Conservation (phyloP, 2,113 vertebrate species). For the Salvator merianae region DNA sequence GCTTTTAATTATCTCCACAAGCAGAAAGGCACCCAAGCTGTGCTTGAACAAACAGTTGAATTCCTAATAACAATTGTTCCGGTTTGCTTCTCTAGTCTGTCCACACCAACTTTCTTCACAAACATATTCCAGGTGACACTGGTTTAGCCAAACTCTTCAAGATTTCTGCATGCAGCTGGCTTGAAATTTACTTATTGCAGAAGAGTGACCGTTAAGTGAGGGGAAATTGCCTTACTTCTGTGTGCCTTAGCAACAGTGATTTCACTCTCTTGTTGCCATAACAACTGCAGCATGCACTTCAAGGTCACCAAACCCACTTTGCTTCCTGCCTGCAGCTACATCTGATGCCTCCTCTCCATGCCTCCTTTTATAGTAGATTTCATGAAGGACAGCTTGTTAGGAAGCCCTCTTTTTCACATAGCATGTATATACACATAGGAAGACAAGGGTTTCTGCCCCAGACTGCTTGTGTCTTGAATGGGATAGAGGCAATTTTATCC, state of each 20-base stretch:
- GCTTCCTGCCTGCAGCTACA: constrained; percentile 66
- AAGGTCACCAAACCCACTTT: constrained; percentile 83
- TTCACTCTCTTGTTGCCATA: constrained; percentile 84
- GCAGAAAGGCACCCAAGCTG: background rate
- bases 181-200: constrained; percentile 64
- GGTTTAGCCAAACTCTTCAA: constrained; percentile 10
- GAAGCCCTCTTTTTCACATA: constrained; percentile 56
- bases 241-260: constrained; percentile 77
- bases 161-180: constrained; percentile 44
- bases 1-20: background rate
- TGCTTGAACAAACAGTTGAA: fast-evolving
- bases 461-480: background rate
- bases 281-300: constrained; percentile 78
- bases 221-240: constrained; percentile 71
- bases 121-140: background rate
- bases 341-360: constrained; percentile 60
- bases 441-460: constrained; percentile 36
- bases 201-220: constrained; percentile 72
- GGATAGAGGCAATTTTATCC: background rate
- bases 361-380: constrained; percentile 75
- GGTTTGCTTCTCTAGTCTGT: background rate
- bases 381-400: constrained; percentile 32
- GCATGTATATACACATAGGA: constrained; percentile 54
- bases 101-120: background rate
- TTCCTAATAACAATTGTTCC: background rate